Percentiles rank a stretch among this genome's conserved stretches.
phyloP scores from a whole-genome alignment of 2,113 vertebrate species.

The Accipiter virgatus region DNA sequence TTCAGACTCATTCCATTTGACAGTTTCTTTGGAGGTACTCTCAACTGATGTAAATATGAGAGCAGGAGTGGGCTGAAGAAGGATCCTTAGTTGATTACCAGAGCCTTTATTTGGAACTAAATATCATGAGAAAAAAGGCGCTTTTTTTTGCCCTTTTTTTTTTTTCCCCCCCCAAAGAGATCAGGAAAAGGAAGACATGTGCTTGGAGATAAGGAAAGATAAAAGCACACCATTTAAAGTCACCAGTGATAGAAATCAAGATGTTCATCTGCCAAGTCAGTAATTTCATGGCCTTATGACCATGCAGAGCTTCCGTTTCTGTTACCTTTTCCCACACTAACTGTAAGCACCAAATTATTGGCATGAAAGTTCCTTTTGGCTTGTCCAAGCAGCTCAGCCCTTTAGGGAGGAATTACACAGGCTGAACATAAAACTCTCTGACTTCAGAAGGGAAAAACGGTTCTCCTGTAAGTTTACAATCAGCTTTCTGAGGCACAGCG shows the following conservation, averaged over 20 bases:
- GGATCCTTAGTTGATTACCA: background rate
- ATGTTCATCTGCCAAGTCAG: conserved; percentile 50
- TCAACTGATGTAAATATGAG: background rate
- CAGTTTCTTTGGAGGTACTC: background rate
- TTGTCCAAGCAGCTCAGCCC: background rate
- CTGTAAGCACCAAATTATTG: background rate
- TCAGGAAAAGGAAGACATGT: conserved; percentile 65
- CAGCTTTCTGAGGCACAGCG: background rate
- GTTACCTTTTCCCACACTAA: conserved; percentile 43
- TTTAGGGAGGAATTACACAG: background rate
- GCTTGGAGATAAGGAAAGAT: conserved; percentile 53
- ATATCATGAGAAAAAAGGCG: background rate
- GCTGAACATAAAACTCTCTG: background rate
- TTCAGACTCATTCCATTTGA: background rate
- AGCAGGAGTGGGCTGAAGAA: background rate
- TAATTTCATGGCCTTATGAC: background rate
- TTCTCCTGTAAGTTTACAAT: background rate
- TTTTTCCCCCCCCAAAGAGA: background rate
- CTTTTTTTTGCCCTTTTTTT: background rate
- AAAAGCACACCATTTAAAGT: conserved; percentile 51
- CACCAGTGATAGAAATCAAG: background rate
- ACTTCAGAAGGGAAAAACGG: background rate
- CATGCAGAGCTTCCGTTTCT: background rate
- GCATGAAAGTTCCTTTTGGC: background rate
- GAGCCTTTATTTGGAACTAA: background rate